Evolutionary conservation across 2,113 vertebrate genomes (phyloP).

Genomic region (Peromyscus californicus): DNA sequence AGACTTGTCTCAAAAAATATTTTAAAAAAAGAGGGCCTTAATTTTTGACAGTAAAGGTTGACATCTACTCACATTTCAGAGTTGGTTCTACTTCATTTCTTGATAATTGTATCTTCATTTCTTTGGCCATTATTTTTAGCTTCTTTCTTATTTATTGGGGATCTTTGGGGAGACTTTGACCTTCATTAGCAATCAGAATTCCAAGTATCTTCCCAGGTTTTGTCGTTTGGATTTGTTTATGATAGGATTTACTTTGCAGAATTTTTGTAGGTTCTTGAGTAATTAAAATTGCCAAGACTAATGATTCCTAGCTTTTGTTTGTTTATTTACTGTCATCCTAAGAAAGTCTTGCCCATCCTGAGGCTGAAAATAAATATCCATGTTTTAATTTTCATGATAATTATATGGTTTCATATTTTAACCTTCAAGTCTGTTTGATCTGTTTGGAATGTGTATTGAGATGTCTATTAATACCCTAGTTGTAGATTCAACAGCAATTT

Average conservation of each 20-base stretch:
- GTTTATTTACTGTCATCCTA: neutral
- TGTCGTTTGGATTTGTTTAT: slow-evolving; percentile 12
- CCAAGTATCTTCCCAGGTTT: neutral
- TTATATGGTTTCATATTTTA: neutral
- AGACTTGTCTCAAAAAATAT: neutral
- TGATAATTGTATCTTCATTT: neutral
- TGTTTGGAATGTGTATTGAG: neutral
- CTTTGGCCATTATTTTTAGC: neutral
- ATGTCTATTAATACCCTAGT: neutral
- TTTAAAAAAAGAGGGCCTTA: neutral
- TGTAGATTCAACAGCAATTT: neutral
- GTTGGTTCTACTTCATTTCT: neutral
- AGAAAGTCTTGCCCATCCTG: neutral
- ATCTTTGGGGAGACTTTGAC: slow-evolving; percentile 2
- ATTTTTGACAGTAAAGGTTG: neutral
- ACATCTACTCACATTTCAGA: neutral
- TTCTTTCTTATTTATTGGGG: neutral
- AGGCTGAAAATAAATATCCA: neutral
- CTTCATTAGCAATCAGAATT: neutral
- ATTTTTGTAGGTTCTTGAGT: neutral
- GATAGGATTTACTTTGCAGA: neutral
- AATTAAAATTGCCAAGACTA: neutral
- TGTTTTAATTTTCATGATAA: slow-evolving; percentile 28
- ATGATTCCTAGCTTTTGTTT: neutral
- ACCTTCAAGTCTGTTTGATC: slow-evolving; percentile 13